Percentiles rank a stretch among this genome's conserved stretches.
Evolutionary conservation across 2,888 invertebrate genomes (phyloP).

Genomic region (Drosophila austrosaltans): DNA sequence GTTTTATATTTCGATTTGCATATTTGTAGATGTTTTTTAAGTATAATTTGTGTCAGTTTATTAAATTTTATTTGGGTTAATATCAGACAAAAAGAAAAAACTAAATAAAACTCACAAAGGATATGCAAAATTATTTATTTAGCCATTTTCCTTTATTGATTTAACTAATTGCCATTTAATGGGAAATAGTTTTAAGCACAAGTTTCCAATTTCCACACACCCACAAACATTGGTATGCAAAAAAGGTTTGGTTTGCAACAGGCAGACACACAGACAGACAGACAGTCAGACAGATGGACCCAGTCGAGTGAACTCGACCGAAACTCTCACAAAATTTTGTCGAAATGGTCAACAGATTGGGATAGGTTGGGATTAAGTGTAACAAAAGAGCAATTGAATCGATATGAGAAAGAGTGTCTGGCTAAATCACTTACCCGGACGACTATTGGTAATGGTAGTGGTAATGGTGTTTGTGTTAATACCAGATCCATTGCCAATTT

Average conservation of each 20-base stretch:
- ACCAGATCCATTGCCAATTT: constrained; percentile 58
- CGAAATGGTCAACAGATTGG: constrained; percentile 20
- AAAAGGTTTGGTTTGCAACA: not conserved
- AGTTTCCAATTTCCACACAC: not conserved
- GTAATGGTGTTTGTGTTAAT: constrained; percentile 25
- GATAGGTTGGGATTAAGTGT: constrained; percentile 10
- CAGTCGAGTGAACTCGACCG: constrained; percentile 31
- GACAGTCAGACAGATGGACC: not conserved
- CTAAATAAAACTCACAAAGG: not conserved
- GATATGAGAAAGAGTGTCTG: constrained; percentile 33
- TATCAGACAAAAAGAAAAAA: not conserved
- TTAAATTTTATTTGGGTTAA: constrained; percentile 26
- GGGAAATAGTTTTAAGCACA: not conserved
- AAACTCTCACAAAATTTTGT: constrained; percentile 38
- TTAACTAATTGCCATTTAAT: constrained; percentile 14
- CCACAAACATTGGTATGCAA: not conserved
- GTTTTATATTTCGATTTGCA: not conserved
- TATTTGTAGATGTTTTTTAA: constrained; percentile 9
- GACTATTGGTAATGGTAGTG: constrained; percentile 37
- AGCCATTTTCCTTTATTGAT: constrained; percentile 5
- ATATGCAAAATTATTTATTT: constrained; percentile 5
- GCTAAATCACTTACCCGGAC: constrained; percentile 73
- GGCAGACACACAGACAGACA: not conserved
- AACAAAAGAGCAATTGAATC: constrained; percentile 10
- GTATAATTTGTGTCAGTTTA: constrained; percentile 15